Evolutionary conservation across 2,888 invertebrate genomes (phyloP), one percentile per base, ranked within the genome.

Genomic region (Catocala sponsa): DNA sequence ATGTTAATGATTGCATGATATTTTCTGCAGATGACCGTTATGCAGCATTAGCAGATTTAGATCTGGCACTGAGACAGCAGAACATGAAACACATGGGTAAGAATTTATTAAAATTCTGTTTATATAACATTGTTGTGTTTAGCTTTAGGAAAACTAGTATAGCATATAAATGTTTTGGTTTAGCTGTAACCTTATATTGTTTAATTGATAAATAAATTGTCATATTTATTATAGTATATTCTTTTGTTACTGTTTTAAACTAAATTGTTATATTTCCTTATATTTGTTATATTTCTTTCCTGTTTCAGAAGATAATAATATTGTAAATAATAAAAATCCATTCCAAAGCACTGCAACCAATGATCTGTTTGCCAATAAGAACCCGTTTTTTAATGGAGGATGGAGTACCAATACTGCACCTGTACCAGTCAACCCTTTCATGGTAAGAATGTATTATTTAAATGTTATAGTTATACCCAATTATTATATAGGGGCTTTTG

Each of bases 11-110:
- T 52, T 5, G 11, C 47, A 43, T 33, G 15, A n/a, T 55, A 43
- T 46, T 55, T 79, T 59, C 85, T 87, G 86, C 96, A 83, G 98
- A 97, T 94, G 99, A 99, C 93, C 97, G 98, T 76, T 99, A 99
- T 93, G 99, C 99, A 73, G 99, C 99, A 55, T 95, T 99, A 65
- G 98, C 99, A 91, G 99, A 99, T 93, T 95, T 99, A 82, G 99
- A 99, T 88, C 95, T 96, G 85, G 96, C 96, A 80, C 89, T 97
- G 79, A 95, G 97, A 80, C 94, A 95, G 70, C 95, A 96, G 80
- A 94, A 95, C 68, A 87, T 90, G 85, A 94, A 92, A 81, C 88
- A 87, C 78, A 88, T 90, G 88, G 94, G 94, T 94, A 80, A 82
- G 82, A 33, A 11, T 32, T 44, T 13, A 53, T 53, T n/a, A n/a